Conservation (phyloP, 2,113 vertebrate species). For the Hypanus sabinus region DNA sequence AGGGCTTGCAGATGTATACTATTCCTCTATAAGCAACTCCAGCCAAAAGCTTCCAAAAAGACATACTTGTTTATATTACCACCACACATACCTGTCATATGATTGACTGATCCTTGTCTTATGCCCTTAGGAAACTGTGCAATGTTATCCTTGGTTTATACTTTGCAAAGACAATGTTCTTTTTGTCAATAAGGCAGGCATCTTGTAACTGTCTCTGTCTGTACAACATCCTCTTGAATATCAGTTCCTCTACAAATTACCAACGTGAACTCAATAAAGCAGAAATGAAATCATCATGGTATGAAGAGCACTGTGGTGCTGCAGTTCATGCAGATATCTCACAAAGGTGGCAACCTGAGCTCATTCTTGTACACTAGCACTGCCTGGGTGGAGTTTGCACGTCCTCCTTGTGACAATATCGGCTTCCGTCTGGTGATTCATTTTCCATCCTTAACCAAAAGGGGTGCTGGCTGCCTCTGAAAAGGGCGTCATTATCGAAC, state of each 20-base stretch:
- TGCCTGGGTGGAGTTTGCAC: too few relatives aligned
- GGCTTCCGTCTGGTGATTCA: too few relatives aligned
- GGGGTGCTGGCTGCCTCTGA: too few relatives aligned
- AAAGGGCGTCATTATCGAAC: too few relatives aligned
- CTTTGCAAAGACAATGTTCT: conserved; percentile 15
- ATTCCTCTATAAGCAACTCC: neutral
- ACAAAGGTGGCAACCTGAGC: too few relatives aligned
- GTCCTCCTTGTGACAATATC: too few relatives aligned
- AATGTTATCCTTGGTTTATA: neutral
- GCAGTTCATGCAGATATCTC: too few relatives aligned
- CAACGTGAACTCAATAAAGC: neutral
- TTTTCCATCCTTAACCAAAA: too few relatives aligned
- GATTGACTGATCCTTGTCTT: neutral
- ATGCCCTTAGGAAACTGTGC: neutral
- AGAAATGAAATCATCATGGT: neutral
- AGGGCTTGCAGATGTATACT: neutral
- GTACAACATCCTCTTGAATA: neutral
- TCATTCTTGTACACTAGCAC: too few relatives aligned
- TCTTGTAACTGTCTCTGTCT: neutral
- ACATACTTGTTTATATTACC: neutral
- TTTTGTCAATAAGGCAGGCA: conserved; percentile 3
- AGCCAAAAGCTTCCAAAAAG: neutral
- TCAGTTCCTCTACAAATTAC: neutral
- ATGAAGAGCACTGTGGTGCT: too few relatives aligned
- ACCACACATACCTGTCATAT: conserved; percentile 23